Base-by-base conservation (phyloP, 2,113 vertebrate genomes). In the Dipodomys spectabilis region DNA sequence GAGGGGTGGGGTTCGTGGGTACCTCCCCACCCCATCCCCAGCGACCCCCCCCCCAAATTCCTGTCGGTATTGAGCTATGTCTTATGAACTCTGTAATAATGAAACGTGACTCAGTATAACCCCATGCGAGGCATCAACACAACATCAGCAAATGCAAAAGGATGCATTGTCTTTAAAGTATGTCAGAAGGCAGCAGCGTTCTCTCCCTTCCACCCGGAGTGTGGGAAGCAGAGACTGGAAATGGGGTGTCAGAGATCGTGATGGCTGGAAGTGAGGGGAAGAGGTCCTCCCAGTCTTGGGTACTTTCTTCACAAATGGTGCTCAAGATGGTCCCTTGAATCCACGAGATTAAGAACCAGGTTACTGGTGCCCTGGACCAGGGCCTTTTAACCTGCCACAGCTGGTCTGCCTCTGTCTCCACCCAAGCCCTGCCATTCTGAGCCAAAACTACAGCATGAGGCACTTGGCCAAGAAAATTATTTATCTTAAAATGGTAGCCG, bases 31-130 rank as follows among this genome's bases (percentile, higher is more conserved):
- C 39, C n/a, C 53, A 57, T 2, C 53, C 12, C 53, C 53, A 57
- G 11, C 12, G 12, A 72, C 69, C 35, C 1, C 95, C 1, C 95
- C 35, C 1, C 95, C 81, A 88, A 95, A 57, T 80, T 22, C 64
- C 91, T 91, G 57, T 68, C 74, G 23, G 35, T 39, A 16, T 93
- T 91, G 93, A 75, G 32, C 73, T 49, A 8, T 65, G 74, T 90
- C 95, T 95, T 84, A 20, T 20, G 74, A 62, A 85, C 93, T 95
- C 89, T 82, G 77, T 94, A 87, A 94, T 85, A 94, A 97, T 72
- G 94, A 96, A 94, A 92, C 62, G 74, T 93, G 97, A 95, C 85
- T 72, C 22, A n/a, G 53, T 78, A 7, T 49, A 94, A 89, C 27
- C 73, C 86, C 92, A 72, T 7, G 79, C 27, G 91, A 93, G 95